Base-by-base conservation (phyloP, 2,888 invertebrate species). In the Micoletzkya japonica region DNA sequence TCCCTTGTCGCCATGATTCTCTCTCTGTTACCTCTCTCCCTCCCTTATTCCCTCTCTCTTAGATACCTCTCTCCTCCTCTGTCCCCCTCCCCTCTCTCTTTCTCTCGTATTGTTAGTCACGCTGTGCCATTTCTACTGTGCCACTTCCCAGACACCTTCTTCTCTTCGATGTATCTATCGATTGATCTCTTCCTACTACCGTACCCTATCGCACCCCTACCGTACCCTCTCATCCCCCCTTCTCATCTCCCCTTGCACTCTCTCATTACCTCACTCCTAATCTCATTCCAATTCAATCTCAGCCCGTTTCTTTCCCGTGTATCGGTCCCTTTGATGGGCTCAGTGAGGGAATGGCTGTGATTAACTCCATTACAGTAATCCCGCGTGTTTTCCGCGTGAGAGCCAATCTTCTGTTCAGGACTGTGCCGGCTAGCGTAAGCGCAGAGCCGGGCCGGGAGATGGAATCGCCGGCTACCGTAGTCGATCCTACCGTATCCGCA, bases 401-500 rank as follows among this genome's bases (percentile, higher is more conserved):
- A 17, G 24, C 24, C 28, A 28, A 26, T 50, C 44, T 36, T 24
- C n/a, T 30, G 34, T 39, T 20, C 3, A 44, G 3, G 36, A n/a
- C 2, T 7, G 14, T 6, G 26, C 49, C 24, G 2, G 28, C 14
- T n/a, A 2, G 6, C n/a, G 36, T 32, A 30, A 63, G 34, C 17
- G 17, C 59, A 28, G 28, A 39, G 0, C 37, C 44, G n/a, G n/a
- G n/a, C n/a, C 59, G 59, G 30, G 26, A 4, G 58, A 66, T 66
- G 64, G 64, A 66, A 7, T 66, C 64, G 4, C 64, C 64, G 26
- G 7, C 54, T 7, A 10, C 26, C 37, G 54, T 66, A 54, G 14
- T 66, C 64, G 64, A 66, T 37, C 64, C 52, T 54, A 66, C 64
- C 2, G 54, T 54, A 54, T 57, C 68, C 44, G 68, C 58, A 24